These are phyloP conservation scores for Tinamus guttatus DNA, from an alignment of 2,113 vertebrate species.

Conservation along the genomic window DNA sequence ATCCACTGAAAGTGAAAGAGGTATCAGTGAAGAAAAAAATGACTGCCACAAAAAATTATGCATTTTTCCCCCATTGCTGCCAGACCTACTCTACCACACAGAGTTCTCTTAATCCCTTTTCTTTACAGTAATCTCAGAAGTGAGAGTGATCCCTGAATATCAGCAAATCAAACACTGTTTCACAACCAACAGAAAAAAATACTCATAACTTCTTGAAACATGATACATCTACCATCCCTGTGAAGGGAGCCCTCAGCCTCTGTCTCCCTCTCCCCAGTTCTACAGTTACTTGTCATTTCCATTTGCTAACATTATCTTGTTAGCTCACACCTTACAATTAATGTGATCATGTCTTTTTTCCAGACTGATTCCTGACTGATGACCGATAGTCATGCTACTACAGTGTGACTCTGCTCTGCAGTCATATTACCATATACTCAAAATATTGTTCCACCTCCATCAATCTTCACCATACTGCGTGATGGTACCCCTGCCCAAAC, in stretches of 20 bases:
- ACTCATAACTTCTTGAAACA: neutral
- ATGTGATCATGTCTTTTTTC: neutral
- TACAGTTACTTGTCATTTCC: neutral
- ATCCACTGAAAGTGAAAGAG: constrained; percentile 82
- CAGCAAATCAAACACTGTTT: neutral
- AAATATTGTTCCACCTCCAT: neutral
- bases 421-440: neutral
- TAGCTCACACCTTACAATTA: neutral
- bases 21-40: neutral
- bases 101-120: neutral
- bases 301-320: neutral
- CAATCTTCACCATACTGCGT: neutral
- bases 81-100: neutral
- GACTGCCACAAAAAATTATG: neutral
- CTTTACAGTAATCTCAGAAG: neutral
- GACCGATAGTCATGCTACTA: neutral
- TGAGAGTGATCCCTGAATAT: neutral
- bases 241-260: neutral
- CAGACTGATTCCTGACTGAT: too few species aligned
- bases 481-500: neutral
- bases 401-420: neutral
- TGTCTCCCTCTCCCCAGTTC: neutral
- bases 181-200: neutral
- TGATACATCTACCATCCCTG: neutral
- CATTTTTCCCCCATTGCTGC: neutral